These are phyloP conservation scores for Andricus curvator DNA, from an alignment of 2,888 invertebrate species.

Conservation along the genomic window DNA sequence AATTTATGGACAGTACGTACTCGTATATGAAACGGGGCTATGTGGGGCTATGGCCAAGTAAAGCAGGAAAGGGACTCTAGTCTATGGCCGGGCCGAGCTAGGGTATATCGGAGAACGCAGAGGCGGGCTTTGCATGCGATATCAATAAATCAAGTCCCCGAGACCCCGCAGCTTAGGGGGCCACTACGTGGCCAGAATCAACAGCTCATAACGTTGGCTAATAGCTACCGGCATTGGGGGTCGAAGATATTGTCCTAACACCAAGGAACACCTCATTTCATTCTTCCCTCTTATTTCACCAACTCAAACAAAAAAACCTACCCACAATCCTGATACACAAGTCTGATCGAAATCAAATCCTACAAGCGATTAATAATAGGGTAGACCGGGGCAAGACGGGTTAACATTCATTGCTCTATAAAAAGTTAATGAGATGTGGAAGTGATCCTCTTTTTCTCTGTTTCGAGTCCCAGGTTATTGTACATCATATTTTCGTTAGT, in stretches of 20 bases:
- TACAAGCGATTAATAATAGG: neutral
- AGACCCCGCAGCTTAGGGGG: conserved; percentile 75
- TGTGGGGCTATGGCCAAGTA: conserved; percentile 53
- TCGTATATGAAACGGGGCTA: conserved; percentile 66
- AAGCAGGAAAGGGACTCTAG: conserved; percentile 68
- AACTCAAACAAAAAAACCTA: neutral
- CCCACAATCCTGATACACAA: neutral
- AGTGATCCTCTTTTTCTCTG: no score
- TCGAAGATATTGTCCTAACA: conserved; percentile 76
- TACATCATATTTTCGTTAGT: no score
- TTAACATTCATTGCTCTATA: no score
- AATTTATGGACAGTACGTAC: conserved; percentile 73
- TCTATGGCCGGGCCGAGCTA: conserved; percentile 48
- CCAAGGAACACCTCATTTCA: conserved; percentile 74
- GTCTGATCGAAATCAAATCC: neutral
- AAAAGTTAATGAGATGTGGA: no score
- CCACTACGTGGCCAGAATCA: conserved; percentile 78
- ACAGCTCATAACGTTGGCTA: conserved; percentile 78
- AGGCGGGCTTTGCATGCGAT: conserved; percentile 78
- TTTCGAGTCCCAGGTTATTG: no score
- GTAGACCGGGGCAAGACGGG: no score
- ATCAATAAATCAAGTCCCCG: conserved; percentile 78
- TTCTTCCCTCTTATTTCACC: neutral
- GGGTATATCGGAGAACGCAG: conserved; percentile 58
- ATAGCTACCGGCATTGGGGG: conserved; percentile 74